phyloP scores from a whole-genome alignment of 2,113 vertebrate genomes.

The Ancistrus triradiatus region DNA sequence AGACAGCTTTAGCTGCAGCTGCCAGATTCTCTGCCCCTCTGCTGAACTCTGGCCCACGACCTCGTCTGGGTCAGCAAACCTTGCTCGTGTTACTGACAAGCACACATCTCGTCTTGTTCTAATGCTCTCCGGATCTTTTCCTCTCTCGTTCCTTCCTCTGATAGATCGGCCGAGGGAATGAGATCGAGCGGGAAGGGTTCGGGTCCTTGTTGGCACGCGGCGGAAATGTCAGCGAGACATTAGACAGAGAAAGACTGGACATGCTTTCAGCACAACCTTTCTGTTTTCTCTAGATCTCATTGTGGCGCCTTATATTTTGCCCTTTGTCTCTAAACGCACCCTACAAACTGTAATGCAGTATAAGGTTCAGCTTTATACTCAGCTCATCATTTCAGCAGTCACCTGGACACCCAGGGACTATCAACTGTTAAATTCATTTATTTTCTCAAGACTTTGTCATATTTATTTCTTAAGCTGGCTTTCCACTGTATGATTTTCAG shows the following conservation, averaged over 20 bases:
- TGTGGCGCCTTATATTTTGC: conserved; percentile 18
- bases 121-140: conserved; percentile 30
- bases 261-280: conserved; percentile 68
- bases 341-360: background rate
- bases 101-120: conserved; percentile 48
- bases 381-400: no score
- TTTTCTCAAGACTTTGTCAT: no score
- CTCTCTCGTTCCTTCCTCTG: conserved; percentile 32
- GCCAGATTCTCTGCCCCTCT: conserved; percentile 61
- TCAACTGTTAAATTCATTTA: no score
- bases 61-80: conserved; percentile 72
- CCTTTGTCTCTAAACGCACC: conserved; percentile 20
- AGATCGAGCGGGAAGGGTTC: conserved; percentile 25
- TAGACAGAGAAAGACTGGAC: conserved; percentile 70
- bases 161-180: conserved; percentile 1
- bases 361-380: background rate
- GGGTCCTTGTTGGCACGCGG: conserved; percentile 44
- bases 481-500: no score
- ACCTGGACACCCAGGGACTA: no score
- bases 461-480: no score
- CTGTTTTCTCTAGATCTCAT: conserved; percentile 56
- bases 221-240: conserved; percentile 79
- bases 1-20: conserved; percentile 51
- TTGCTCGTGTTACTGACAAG: conserved; percentile 61
- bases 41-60: conserved; percentile 70